These are phyloP conservation scores for Hirudinaria manillensis DNA, from an alignment of 2,888 invertebrate genomes.

Conservation along the genomic window DNA sequence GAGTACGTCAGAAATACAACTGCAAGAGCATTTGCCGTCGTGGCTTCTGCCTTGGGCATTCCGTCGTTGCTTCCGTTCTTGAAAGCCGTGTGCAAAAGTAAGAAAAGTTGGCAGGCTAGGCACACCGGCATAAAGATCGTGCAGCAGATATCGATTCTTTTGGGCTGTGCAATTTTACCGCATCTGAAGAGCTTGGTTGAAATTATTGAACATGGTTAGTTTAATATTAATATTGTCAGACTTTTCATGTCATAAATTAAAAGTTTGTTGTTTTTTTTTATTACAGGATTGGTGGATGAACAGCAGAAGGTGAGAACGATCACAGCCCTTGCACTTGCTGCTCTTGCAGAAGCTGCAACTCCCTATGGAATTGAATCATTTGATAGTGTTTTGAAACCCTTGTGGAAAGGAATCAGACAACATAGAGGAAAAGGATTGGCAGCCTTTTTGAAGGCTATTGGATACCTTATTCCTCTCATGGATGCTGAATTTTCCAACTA, in stretches of 20 bases:
- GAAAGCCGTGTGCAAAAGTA: slow-evolving; percentile 92
- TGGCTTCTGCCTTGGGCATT: slow-evolving; percentile 95
- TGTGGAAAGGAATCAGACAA: slow-evolving; percentile 96
- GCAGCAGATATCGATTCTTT: slow-evolving; percentile 97
- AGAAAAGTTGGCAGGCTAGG: slow-evolving; percentile 95
- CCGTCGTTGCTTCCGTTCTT: slow-evolving; percentile 93
- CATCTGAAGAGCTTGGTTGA: slow-evolving; percentile 95
- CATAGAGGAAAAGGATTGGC: slow-evolving; percentile 61
- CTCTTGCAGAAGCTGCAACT: slow-evolving; percentile 95
- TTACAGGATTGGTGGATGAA: slow-evolving; percentile 80
- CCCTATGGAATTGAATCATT: slow-evolving; percentile 99
- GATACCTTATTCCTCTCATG: slow-evolving; percentile 97
- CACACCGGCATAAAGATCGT: slow-evolving; percentile 94
- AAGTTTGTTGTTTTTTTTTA: not conserved
- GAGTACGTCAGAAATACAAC: slow-evolving; percentile 99
- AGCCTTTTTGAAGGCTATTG: slow-evolving; percentile 68
- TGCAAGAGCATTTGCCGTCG: slow-evolving; percentile 98
- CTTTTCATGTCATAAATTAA: not conserved
- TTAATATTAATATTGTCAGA: not conserved
- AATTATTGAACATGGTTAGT: slow-evolving; percentile 91
- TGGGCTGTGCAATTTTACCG: slow-evolving; percentile 98
- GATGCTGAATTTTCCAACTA: slow-evolving; percentile 99
- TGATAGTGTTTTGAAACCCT: slow-evolving; percentile 94
- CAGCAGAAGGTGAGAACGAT: slow-evolving; percentile 99
- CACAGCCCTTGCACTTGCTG: slow-evolving; percentile 94